A percentile compares a stretch with the other conserved stretches of the same genome.
Conservation (phyloP, 2,888 invertebrate genomes). For the Limnephilus lunatus region DNA sequence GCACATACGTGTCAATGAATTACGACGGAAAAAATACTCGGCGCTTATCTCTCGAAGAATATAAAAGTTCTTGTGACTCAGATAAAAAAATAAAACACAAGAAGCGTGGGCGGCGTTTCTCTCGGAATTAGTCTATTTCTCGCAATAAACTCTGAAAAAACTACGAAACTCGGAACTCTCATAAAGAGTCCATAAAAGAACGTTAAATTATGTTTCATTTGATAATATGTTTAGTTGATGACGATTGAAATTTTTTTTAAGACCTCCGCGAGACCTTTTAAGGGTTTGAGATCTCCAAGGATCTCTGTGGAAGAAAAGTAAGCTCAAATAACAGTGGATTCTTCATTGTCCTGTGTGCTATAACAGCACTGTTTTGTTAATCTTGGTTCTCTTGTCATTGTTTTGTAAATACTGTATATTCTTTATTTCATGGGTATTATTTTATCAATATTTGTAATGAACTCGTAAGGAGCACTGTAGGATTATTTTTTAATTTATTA, state of each 20-base stretch:
- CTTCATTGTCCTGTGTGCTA: no score
- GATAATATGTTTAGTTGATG: background rate
- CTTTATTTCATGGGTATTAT: no score
- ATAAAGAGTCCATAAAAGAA: background rate
- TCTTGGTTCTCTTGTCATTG: no score
- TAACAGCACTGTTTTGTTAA: no score
- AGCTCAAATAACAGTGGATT: no score
- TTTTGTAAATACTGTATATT: no score
- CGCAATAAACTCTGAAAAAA: background rate
- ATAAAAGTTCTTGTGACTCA: background rate
- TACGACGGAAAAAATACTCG: background rate
- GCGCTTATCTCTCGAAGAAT: background rate
- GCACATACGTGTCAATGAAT: background rate
- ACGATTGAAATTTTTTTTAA: background rate
- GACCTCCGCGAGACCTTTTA: background rate
- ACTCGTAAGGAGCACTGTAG: no score
- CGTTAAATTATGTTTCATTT: background rate
- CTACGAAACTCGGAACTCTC: background rate
- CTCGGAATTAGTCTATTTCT: background rate
- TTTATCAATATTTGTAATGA: no score
- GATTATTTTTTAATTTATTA: no score
- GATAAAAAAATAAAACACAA: background rate
- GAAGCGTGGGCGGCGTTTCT: background rate
- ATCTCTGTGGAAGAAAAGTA: background rate
- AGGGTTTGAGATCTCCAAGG: background rate